phyloP scores from a whole-genome alignment of 2,113 vertebrate genomes.

The Motacilla alba region DNA sequence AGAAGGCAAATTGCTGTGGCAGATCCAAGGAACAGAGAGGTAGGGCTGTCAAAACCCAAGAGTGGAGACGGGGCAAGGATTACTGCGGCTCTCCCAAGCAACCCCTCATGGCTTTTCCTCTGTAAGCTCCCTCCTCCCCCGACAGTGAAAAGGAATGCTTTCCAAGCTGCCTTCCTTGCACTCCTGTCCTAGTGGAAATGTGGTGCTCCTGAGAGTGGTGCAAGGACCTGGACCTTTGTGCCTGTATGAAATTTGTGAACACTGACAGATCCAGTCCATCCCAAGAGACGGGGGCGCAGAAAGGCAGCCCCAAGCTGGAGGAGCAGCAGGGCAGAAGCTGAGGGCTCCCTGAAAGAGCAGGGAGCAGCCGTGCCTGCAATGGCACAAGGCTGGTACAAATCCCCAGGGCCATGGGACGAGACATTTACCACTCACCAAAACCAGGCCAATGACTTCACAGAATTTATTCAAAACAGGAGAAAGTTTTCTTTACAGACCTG shows the following conservation, averaged over 20 bases:
- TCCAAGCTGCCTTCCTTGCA: not conserved
- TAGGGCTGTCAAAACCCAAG: not conserved
- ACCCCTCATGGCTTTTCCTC: not conserved
- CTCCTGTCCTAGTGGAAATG: not conserved
- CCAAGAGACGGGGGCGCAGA: not conserved
- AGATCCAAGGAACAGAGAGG: not conserved
- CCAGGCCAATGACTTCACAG: not conserved
- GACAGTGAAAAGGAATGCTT: not conserved
- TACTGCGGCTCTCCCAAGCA: not conserved
- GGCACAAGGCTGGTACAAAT: not conserved
- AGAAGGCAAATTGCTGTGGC: not conserved
- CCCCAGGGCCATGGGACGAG: fast-evolving
- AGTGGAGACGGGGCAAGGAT: not conserved
- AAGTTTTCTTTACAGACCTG: not conserved
- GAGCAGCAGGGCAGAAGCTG: not conserved
- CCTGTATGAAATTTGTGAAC: not conserved
- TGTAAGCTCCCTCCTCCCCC: not conserved
- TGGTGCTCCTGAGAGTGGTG: not conserved
- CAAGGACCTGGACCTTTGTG: not conserved
- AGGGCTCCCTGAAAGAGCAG: fast-evolving
- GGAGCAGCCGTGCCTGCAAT: not conserved
- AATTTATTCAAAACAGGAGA: slow-evolving; percentile 37
- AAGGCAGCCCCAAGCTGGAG: not conserved
- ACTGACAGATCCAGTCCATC: not conserved
- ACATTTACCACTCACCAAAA: not conserved